Conservation (phyloP, 2,113 vertebrate species). For the Choloepus hoffmanni region DNA sequence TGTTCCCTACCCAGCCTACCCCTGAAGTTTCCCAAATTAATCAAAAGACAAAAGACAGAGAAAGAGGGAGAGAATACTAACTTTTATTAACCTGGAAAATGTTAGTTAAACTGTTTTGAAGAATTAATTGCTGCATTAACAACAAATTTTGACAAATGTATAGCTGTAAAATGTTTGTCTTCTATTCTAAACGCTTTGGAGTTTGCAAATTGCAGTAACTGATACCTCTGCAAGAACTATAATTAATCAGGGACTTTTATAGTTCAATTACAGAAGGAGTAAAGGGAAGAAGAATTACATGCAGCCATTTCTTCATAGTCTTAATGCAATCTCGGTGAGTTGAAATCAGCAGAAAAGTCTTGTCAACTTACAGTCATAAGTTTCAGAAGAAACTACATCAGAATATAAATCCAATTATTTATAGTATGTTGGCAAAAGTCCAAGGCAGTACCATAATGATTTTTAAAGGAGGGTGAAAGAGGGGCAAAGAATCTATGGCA, state of each 20-base stretch:
- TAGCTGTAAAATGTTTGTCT: slow-evolving; percentile 16
- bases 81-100: slow-evolving; percentile 2
- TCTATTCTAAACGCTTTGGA: slow-evolving; percentile 11
- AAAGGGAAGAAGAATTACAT: neutral
- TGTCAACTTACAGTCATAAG: neutral
- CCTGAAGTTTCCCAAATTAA: neutral
- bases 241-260: neutral
- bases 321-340: slow-evolving; percentile 12
- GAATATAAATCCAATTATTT: neutral
- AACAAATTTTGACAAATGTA: slow-evolving; percentile 42
- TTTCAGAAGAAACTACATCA: neutral
- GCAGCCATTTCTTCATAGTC: neutral
- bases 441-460: neutral
- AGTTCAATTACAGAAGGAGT: neutral
- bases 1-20: neutral
- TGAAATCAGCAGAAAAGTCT: slow-evolving; percentile 42
- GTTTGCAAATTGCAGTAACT: slow-evolving; percentile 27
- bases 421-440: neutral
- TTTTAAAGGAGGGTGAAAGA: neutral
- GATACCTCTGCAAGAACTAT: neutral
- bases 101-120: slow-evolving; percentile 28
- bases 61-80: neutral
- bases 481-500: neutral
- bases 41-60: neutral
- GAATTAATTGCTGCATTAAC: slow-evolving; percentile 26